Evolutionary conservation across 2,797 vertebrate genomes (phyloP).

Genomic region (Gymnoscopelus microlampas): DNA sequence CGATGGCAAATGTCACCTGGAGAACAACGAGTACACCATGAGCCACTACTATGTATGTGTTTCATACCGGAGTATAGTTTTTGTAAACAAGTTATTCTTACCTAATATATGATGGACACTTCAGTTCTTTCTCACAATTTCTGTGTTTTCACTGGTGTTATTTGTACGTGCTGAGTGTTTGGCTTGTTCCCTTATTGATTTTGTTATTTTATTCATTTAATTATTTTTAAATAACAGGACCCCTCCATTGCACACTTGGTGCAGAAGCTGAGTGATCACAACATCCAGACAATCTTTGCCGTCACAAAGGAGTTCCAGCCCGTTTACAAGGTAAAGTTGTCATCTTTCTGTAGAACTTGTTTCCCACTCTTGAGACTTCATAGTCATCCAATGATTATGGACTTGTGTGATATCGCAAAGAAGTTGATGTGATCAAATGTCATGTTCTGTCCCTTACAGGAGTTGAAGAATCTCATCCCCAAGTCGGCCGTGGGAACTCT

Average conservation of each 20-base stretch:
- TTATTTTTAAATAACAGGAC: slow-evolving; percentile 79
- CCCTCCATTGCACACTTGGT: slow-evolving; percentile 98
- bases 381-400: not conserved
- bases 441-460: slow-evolving; percentile 75
- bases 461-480: slow-evolving; percentile 96
- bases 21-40: slow-evolving; percentile 94
- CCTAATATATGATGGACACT: not conserved
- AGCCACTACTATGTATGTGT: slow-evolving; percentile 93
- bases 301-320: slow-evolving; percentile 97
- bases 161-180: not conserved
- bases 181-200: not conserved
- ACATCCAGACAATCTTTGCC: slow-evolving; percentile 99
- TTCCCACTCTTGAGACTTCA: not conserved
- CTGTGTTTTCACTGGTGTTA: not conserved
- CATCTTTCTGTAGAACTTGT: not conserved
- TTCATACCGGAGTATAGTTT: not conserved
- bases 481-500: slow-evolving; percentile 96
- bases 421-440: not conserved
- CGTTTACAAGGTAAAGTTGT: slow-evolving; percentile 90
- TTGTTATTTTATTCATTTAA: not conserved
- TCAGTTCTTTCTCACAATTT: not conserved
- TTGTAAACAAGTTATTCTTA: not conserved
- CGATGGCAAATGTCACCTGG: slow-evolving; percentile 94
- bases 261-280: slow-evolving; percentile 97
- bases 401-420: not conserved